Evolutionary conservation across 1,140 invertebrate genomes (phyloP).

Genomic region (Drepana arcuata): DNA sequence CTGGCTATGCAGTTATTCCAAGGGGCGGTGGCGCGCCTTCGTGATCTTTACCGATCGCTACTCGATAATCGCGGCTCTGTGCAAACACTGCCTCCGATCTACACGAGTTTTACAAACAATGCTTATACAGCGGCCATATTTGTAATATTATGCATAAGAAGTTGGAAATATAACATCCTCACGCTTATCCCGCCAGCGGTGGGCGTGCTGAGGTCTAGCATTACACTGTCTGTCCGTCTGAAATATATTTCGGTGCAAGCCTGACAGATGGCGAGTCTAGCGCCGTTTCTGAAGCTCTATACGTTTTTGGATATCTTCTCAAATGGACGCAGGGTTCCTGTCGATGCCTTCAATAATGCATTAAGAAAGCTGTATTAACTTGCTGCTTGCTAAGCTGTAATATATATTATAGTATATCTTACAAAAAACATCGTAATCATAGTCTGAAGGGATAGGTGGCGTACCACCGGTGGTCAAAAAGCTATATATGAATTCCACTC

Average conservation of each 20-base stretch:
- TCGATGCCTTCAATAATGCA: too few species aligned
- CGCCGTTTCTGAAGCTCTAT: too few species aligned
- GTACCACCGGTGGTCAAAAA: too few species aligned
- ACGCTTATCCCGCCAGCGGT: background rate
- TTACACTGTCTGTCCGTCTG: background rate
- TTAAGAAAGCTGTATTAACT: too few species aligned
- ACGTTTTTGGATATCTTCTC: too few species aligned
- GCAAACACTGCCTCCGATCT: conserved; percentile 29
- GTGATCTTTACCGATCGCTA: conserved; percentile 29
- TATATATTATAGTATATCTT: too few species aligned
- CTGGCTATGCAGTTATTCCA: conserved; percentile 1
- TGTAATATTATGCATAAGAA: background rate
- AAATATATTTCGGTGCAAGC: too few species aligned
- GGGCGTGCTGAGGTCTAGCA: background rate
- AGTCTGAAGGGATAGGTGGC: too few species aligned
- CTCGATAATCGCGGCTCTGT: conserved; percentile 30
- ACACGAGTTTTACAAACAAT: conserved; percentile 16
- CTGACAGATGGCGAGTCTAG: background rate
- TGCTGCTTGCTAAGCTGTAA: too few species aligned
- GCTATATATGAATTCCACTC: too few species aligned
- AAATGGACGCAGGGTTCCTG: too few species aligned
- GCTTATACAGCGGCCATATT: conserved; percentile 8
- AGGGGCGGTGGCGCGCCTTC: conserved; percentile 6
- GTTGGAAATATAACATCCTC: background rate
- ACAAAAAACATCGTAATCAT: too few species aligned